Conservation (phyloP, 2,113 vertebrate species). For the Kryptolebias marmoratus region DNA sequence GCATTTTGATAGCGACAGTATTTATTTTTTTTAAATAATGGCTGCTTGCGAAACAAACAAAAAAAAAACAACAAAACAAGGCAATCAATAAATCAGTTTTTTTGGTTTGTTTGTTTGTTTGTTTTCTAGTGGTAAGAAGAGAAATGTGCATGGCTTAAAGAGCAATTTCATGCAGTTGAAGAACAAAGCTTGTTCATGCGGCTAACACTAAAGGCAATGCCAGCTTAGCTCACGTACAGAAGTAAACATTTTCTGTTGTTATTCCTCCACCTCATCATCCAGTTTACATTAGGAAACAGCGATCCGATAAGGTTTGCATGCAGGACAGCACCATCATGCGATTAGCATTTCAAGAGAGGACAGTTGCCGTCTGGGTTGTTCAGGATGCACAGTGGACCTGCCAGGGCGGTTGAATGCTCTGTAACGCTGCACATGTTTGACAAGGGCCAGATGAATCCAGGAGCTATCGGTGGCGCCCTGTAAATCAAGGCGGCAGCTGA, state of each 20-base stretch:
- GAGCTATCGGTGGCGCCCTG: constrained; percentile 94
- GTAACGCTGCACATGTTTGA: constrained; percentile 93
- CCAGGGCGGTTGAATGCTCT: constrained; percentile 88
- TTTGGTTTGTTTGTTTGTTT: neutral
- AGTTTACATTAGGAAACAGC: constrained; percentile 64
- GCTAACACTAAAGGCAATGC: constrained; percentile 60
- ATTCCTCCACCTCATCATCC: constrained; percentile 52
- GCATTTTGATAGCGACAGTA: constrained; percentile 30
- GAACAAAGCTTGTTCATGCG: constrained; percentile 61
- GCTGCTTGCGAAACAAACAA: constrained; percentile 24
- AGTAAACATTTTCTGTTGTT: constrained; percentile 57
- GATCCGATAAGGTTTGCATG: constrained; percentile 74
- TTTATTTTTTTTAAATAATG: constrained; percentile 39
- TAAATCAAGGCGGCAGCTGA: constrained; percentile 99
- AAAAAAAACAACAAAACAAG: constrained; percentile 18
- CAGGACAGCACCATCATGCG: constrained; percentile 71
- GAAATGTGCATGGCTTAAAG: constrained; percentile 54
- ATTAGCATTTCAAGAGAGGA: constrained; percentile 83
- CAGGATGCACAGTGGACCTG: constrained; percentile 94
- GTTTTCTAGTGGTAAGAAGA: constrained; percentile 14
- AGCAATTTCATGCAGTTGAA: constrained; percentile 52
- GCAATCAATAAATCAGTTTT: constrained; percentile 13
- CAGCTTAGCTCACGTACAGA: constrained; percentile 53
- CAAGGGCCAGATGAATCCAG: constrained; percentile 99
- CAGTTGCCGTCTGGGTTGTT: constrained; percentile 85